Evolutionary conservation across 2,888 invertebrate species (phyloP), one percentile per base, ranked within the genome.

Genomic region (Vanessa cardui): DNA sequence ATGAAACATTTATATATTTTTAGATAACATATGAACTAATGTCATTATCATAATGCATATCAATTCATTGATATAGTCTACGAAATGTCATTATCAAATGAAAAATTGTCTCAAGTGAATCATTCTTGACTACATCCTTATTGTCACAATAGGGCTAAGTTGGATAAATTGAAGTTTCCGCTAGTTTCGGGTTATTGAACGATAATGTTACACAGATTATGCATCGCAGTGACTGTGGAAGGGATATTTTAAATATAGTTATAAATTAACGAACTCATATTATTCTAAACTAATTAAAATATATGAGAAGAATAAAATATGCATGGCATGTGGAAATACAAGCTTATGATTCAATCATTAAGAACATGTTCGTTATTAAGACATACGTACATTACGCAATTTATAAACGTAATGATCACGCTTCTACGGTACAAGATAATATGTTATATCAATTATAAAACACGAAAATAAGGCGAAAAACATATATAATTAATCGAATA

Each of bases 141-240:
- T 85, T 87, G 85, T 80, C 76, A 81, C 82, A 86, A 87, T 81
- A 80, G 80, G 79, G 73, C 76, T 73, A 80, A 86, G 83, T 82
- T 76, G 78, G 67, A 82, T 73, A 82, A 89, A 90, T 90, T 89
- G 90, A 81, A 82, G 82, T 88, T 85, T 91, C 92, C 92, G 89
- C 79, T 83, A 79, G 77, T 77, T 79, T 74, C 70, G 72, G 80
- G 80, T 81, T 77, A 78, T 78, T 71, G 72, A 61, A 73, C 68
- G 69, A 62, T 73, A 74, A 73, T 74, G 64, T 49, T 49, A 73
- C 69, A 65, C 69, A 66, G 71, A 69, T 62, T 59, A 44, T 52
- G 61, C 45, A 46, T 64, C 26, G 21, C 16, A 63, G 71, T 72
- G 69, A 71, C 45, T 20, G 49, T 49, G 0, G n/a, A 31, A n/a